Evolutionary conservation across 64 coral and sea anemone species (phyloP), one percentile per base, ranked within the genome.

Genomic region (Montipora cactus): DNA sequence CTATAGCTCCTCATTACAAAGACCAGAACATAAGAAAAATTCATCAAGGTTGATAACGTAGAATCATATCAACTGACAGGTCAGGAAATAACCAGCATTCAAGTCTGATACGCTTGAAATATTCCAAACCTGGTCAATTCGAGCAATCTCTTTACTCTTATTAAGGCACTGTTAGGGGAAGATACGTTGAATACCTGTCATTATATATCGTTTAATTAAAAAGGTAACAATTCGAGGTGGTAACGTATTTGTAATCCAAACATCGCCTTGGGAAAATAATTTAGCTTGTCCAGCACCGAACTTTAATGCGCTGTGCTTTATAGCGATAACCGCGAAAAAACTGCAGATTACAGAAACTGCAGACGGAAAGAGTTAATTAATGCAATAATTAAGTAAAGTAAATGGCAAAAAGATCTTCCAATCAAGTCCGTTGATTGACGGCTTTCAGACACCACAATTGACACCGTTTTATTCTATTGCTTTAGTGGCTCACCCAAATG

Each of bases 161-260:
- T 47, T 7, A 22, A 28, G 67, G 58, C 59, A 59, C 67, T 37
- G 37, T 83, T 67, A 14, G 78, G 52, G 37, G 59, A 67, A 68
- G 67, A 67, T 67, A 67, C 44, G 61, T 66, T 83, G 47, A 83
- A 67, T 14, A 83, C 37, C 7, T 66, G 5, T 59, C 59, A 83
- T 68, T 67, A 83, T 83, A 44, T 67, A 83, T 83, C 22, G 59
- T 18, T 82, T 61, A 82, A 82, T 44, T 62, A 81, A 23, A 21
- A 49, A 37, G 5, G 53, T 19, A 55, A 55, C 16, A 67, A 67
- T 67, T 67, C 62, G 1, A 45, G 12, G 58, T 59, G 59, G 81
- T 16, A 67, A 5, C 59, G 20, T 3, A 16, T 83, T 44, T 45
- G 8, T 18, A 47, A 62, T 8, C 14, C 57, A 25, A 58, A 22